Evolutionary conservation across 2,113 vertebrate species (phyloP).

Genomic region (Piliocolobus tephrosceles): DNA sequence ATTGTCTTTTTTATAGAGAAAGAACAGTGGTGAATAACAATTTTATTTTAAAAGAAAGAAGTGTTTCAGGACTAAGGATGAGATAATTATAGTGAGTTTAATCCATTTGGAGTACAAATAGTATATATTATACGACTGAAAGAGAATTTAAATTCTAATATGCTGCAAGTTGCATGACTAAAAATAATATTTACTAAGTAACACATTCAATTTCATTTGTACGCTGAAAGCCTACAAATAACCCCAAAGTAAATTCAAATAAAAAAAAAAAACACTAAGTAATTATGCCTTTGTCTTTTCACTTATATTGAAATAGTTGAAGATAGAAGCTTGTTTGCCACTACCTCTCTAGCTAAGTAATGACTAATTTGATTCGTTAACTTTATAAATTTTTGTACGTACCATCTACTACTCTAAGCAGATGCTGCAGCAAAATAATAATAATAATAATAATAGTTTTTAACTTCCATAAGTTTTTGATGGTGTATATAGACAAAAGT

Average conservation of each 20-base stretch:
- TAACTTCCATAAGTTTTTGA: background rate
- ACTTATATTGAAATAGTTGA: background rate
- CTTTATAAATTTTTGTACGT: background rate
- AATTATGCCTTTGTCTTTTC: background rate
- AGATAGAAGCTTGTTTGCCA: background rate
- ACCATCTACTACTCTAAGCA: background rate
- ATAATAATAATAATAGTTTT: background rate
- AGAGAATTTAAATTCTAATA: background rate
- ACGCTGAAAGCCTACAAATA: background rate
- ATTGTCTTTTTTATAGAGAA: background rate
- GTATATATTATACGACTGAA: background rate
- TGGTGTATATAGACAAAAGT: background rate
- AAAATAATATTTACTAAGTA: background rate
- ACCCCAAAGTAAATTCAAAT: background rate
- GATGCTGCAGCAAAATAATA: background rate
- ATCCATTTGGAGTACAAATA: background rate
- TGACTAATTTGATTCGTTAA: background rate
- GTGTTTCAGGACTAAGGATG: background rate
- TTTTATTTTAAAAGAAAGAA: conserved; percentile 40
- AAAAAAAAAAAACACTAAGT: background rate
- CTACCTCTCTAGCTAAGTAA: background rate
- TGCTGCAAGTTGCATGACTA: background rate
- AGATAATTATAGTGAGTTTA: background rate
- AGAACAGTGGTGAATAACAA: background rate
- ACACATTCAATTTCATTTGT: background rate